Base-by-base conservation (phyloP, 2,888 invertebrate species). In the Andrena fulva region DNA sequence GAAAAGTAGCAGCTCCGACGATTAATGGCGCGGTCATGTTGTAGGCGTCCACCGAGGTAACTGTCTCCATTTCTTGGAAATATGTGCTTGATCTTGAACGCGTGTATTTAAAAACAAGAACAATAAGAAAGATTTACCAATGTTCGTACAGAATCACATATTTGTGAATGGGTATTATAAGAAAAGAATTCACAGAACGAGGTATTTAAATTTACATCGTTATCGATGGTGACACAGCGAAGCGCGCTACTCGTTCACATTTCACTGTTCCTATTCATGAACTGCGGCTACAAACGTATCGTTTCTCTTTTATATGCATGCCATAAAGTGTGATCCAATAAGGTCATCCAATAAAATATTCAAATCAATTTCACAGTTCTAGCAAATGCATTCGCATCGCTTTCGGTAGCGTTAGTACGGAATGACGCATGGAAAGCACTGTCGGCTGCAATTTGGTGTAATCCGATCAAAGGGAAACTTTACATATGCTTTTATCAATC, bases 311-410 rank as follows among this genome's bases (percentile, higher is more conserved):
- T 88, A 87, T 88, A 86, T 78, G 60, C 24, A 10, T 60, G 56
- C 60, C 3, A 16, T 2, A 33, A 29, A 2, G 2, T 50, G 2
- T 80, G 50, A 87, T 86, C 76, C 80, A 91, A 92, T 89, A 84
- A 85, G 85, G 86, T 89, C 85, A 90, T 90, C 86, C 77, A 89
- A 92, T 92, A 90, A 91, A 77, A 87, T 90, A 92, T 92, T 89
- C 87, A 91, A 91, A 91, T 91, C 35, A 81, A 84, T 66, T 31
- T 33, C 71, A 77, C 33, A 76, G 60, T 66, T 20, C 6, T 24
- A 72, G 56, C 33, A 50, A 71, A 68, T 60, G n/a, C 59, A 70
- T 67, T 78, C 72, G 16, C 62, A 76, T 60, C 20, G 33, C 31
- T 31, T 66, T 64, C 54, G 10, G 24, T 31, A 70, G 62, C 52